phyloP scores from a whole-genome alignment of 2,113 vertebrate genomes.

The Prolemur simus region DNA sequence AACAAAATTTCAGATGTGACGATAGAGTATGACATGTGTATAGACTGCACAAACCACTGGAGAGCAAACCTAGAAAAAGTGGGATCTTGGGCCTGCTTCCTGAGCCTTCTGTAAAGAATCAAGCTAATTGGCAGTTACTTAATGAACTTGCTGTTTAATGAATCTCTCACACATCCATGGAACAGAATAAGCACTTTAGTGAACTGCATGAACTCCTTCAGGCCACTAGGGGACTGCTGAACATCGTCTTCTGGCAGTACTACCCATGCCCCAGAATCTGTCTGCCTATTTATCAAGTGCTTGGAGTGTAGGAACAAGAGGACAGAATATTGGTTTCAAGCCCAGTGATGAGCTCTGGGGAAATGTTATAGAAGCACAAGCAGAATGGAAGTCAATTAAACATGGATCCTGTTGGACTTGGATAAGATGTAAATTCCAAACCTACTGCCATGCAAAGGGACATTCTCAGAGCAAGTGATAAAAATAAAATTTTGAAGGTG shows the following conservation, averaged over 20 bases:
- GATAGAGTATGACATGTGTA: background rate
- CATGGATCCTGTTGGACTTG: background rate
- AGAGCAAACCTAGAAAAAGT: background rate
- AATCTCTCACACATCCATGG: background rate
- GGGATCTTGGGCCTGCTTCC: background rate
- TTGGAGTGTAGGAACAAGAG: background rate
- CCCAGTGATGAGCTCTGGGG: conserved; percentile 4
- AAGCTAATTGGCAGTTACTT: background rate
- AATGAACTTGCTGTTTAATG: conserved; percentile 8
- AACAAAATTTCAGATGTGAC: background rate
- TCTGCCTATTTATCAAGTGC: conserved; percentile 9
- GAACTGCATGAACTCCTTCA: conserved; percentile 30
- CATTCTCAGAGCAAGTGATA: background rate
- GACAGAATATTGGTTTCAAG: conserved; percentile 21
- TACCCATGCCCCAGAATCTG: background rate
- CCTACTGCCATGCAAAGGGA: background rate
- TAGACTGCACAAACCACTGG: background rate
- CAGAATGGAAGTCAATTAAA: conserved; percentile 48
- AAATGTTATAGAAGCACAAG: conserved; percentile 17
- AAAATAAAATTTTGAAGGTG: background rate
- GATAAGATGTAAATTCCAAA: conserved; percentile 13
- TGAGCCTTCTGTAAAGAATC: background rate
- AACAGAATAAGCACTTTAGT: conserved; percentile 16
- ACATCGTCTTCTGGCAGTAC: background rate
- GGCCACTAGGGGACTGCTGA: conserved; percentile 62